Evolutionary conservation across 2,888 invertebrate genomes (phyloP).

Genomic region (Tenthredo scrophulariae): DNA sequence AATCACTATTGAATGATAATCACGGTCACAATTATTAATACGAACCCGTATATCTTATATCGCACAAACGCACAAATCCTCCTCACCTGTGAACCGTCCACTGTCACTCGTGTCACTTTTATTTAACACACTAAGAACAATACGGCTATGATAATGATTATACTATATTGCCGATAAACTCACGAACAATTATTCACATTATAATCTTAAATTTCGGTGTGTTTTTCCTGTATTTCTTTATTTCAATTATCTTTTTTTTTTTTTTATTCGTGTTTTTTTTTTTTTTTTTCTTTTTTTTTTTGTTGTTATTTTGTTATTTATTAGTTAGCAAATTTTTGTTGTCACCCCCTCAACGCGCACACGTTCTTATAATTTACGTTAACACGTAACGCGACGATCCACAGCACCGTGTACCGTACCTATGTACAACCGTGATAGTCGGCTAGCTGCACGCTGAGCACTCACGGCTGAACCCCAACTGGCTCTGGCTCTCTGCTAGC

Average conservation of each 20-base stretch:
- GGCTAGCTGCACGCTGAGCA: conserved; percentile 47
- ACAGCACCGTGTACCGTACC: background rate
- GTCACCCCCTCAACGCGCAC: background rate
- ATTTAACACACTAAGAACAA: background rate
- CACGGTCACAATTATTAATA: background rate
- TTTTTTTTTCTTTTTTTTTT: background rate
- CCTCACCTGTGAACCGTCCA: background rate
- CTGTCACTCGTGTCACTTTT: background rate
- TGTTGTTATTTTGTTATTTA: background rate
- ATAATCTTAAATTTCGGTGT: background rate
- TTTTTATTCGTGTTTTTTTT: background rate
- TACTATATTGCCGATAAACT: background rate
- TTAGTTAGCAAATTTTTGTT: background rate
- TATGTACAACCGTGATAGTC: conserved; percentile 25
- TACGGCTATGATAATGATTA: background rate
- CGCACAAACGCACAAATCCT: background rate
- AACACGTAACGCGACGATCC: background rate
- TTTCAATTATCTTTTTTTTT: too few species aligned
- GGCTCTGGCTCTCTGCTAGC: conserved; percentile 57
- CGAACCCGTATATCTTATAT: background rate
- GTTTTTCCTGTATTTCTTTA: background rate
- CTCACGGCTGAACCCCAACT: conserved; percentile 39
- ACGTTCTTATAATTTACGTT: background rate
- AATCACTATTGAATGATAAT: background rate
- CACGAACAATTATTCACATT: background rate